Base-by-base conservation (phyloP, 2,888 invertebrate genomes). In the Drosophila kokeensis region DNA sequence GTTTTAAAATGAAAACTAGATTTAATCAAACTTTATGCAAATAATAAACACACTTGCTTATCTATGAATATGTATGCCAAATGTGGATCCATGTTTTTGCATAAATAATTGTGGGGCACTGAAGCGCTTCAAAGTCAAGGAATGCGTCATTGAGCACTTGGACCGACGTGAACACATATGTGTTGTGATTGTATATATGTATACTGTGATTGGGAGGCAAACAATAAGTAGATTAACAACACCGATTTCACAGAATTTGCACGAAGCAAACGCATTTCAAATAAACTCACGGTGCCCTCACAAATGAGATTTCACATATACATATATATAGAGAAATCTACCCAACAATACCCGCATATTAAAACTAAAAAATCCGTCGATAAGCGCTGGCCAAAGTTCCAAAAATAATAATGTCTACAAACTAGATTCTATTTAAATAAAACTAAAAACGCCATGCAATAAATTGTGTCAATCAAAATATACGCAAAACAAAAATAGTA, bases 81-180 rank as follows among this genome's bases (percentile, higher is more conserved):
- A 36, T 24, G 24, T 18, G 1, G 8, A 2, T 18, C 24, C 10
- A 10, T 10, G 4, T 4, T 32, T 32, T 10, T 10, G 6, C 3
- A 5, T 2, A 21, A 21, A 55, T 69, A 40, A 50, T 72, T 72
- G 45, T n/a, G 13, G 50, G 62, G 68, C 83, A 68, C 34, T 67
- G 74, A 76, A 80, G 74, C 89, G 54, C 73, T 65, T 27, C 68
- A 69, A 64, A 71, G 27, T 24, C 69, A 65, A 15, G 34, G 36
- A 81, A 67, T 65, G 82, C 76, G 71, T 79, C 82, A 85, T 62
- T 85, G 73, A 53, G 38, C 82, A 67, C 65, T 84, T 66, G 79
- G 30, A 59, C 36, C 57, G 27, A 62, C 64, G 60, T 10, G 58
- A 53, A 54, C 58, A 55, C 34, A 30, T 27, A 49, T 32, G 32